Conservation (phyloP, 2,888 invertebrate genomes). For the Agriopis leucophaearia region DNA sequence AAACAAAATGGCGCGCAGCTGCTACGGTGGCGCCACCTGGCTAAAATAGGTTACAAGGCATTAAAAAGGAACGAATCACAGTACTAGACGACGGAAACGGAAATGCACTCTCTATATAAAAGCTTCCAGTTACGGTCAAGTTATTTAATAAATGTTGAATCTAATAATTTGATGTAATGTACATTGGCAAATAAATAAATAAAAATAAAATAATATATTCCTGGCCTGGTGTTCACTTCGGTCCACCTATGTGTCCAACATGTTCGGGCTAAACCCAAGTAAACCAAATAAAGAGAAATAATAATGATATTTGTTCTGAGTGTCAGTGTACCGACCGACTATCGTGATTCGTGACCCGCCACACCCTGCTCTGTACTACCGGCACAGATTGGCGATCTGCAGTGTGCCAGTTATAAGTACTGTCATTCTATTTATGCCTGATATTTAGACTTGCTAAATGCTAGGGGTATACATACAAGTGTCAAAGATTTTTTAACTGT, state of each 20-base stretch:
- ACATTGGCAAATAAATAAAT: no score
- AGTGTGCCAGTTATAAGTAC: slow-evolving; percentile 39
- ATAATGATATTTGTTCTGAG: slow-evolving; percentile 3
- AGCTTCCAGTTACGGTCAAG: slow-evolving; percentile 3
- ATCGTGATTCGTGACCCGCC: slow-evolving; percentile 66
- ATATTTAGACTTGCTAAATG: slow-evolving; percentile 30
- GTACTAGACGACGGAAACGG: neutral
- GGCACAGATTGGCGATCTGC: slow-evolving; percentile 60
- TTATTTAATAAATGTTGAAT: no score
- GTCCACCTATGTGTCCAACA: no score
- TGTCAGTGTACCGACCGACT: slow-evolving; percentile 39
- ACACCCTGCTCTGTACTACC: slow-evolving; percentile 68
- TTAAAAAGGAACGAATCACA: neutral
- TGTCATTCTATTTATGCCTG: slow-evolving; percentile 42
- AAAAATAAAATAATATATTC: no score
- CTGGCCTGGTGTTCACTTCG: no score
- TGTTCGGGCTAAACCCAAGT: no score
- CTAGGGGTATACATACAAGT: neutral
- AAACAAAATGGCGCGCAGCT: neutral
- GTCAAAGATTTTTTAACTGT: no score
- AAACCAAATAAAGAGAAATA: no score
- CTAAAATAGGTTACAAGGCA: neutral
- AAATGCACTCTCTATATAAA: neutral
- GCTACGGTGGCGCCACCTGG: neutral
- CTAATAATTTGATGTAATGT: no score